Percentiles rank a stretch among this genome's conserved stretches.
phyloP scores from a whole-genome alignment of 2,888 invertebrate genomes.

The Allophyes oxyacanthae region DNA sequence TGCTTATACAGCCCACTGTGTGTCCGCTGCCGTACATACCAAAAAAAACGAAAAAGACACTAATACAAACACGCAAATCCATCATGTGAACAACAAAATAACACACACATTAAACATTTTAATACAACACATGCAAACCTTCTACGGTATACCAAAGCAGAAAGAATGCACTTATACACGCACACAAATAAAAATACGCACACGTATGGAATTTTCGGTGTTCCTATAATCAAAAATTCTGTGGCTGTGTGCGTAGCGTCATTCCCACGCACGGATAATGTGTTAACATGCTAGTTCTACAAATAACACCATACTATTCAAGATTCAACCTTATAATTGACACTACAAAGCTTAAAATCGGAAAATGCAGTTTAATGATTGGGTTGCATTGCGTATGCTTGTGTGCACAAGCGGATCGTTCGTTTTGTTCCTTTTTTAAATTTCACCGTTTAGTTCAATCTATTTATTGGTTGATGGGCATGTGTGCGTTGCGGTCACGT shows the following conservation, averaged over 20 bases:
- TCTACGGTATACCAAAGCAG: slow-evolving; percentile 58
- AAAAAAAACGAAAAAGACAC: slow-evolving; percentile 84
- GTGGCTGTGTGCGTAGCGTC: slow-evolving; percentile 71
- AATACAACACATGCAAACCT: slow-evolving; percentile 64
- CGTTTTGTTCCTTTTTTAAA: slow-evolving; percentile 89
- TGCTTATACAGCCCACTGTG: slow-evolving; percentile 80
- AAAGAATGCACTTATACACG: slow-evolving; percentile 79
- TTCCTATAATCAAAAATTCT: slow-evolving; percentile 84
- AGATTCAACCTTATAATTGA: slow-evolving; percentile 61
- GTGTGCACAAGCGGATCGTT: slow-evolving; percentile 85
- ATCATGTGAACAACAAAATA: slow-evolving; percentile 83
- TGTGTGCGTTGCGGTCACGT: slow-evolving; percentile 81
- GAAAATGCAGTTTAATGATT: slow-evolving; percentile 74
- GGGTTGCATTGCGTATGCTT: slow-evolving; percentile 77
- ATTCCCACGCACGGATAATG: slow-evolving; percentile 83
- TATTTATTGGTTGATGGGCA: slow-evolving; percentile 84
- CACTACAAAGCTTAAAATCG: slow-evolving; percentile 57
- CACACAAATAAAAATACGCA: slow-evolving; percentile 63
- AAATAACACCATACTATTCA: slow-evolving; percentile 56
- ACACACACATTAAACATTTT: slow-evolving; percentile 70
- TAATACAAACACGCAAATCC: slow-evolving; percentile 85
- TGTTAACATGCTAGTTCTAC: slow-evolving; percentile 84
- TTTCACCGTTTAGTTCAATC: slow-evolving; percentile 90
- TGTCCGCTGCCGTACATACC: slow-evolving; percentile 66
- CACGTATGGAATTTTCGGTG: slow-evolving; percentile 81